Evolutionary conservation across 2,113 vertebrate species (phyloP), one percentile per base, ranked within the genome.

Genomic region (Calyptomena viridis): DNA sequence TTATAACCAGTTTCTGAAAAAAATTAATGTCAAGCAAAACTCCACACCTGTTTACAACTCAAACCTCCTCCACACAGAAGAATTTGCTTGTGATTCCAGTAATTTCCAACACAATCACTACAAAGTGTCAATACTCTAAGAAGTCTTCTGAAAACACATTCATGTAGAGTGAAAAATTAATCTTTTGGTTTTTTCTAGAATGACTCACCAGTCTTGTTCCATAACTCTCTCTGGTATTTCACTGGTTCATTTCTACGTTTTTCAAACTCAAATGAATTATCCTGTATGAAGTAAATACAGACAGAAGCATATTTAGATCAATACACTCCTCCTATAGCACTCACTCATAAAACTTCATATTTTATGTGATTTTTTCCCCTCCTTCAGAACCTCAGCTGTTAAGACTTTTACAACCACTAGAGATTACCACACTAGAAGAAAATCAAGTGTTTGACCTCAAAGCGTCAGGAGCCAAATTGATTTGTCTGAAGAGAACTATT

Each of bases 211-310:
- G 99, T 99, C 98, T 99, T 99, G 96, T 95, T 99, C 99, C 99
- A 99, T 9, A 99, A 90, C 47, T 98, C 96, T 64, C 99, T 97
- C 97, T 99, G 98, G 94, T 99, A 99, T 97, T 99, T 99, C 77
- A 99, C 96, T 66, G 99, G 99, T 46, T 98, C 98, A 30, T 99
- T 99, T 98, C 99, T 98, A 83, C 99, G 98, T 96, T 99, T 99
- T 96, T 99, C 99, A 94, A 99, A 99, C 97, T 99, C 99, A 96
- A 99, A 98, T 13, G 98, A 97, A 93, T 99, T 99, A 97, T 99
- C 99, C 99, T 99, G 73, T 23, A 94, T 89, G 52, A 93, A 79
- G 25, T 24, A 89, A 75, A 94, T 14, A 87, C 0, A 81, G 8
- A 60, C 14, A 90, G 53, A 88, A 40, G 18, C 6, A 15, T 37